Evolutionary conservation across 2,797 vertebrate species (phyloP), one percentile per base, ranked within the genome.

Genomic region (Acrossocheilus fasciatus): DNA sequence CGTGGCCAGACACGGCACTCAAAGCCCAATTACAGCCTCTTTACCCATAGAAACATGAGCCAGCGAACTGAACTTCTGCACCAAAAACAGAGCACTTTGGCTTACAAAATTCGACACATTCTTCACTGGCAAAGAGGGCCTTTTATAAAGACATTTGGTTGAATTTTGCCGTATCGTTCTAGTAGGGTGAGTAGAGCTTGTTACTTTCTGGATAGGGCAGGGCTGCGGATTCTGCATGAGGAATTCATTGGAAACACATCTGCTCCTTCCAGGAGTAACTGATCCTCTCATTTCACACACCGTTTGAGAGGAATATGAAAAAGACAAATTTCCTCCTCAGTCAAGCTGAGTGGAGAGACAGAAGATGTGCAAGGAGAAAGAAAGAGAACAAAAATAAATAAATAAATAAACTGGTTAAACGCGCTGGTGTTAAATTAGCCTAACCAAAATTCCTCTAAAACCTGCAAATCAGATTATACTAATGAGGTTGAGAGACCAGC

Each of bases 221-320:
- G 64, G 45, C 47, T 47, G 17, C 14, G 36, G 54, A 83, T 86
- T 78, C 59, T 59, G 47, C 81, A 82, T 41, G 47, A 84, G 64
- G 83, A 75, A 66, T 72, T 64, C n/a, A 76, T 72, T 81, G 68
- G 82, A 84, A 84, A 74, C 81, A 84, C 85, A 86, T 76, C 82
- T 88, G 88, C 54, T 85, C 47, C 72, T 82, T 85, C 73, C 80
- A 70, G 75, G 34, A 91, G 88, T 73, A 88, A 86, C 79, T 50
- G 85, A 89, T 89, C 75, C 84, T 84, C 77, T 89, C 82, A 89
- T 91, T 88, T 91, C 84, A 88, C 88, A 91, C 86, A 86, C 52
- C 54, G 73, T 89, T 88, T 87, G 85, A 90, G 87, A 88, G 78
- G 64, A 86, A 90, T 82, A 79, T 83, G 50, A 66, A 54, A 72